Base-by-base conservation (phyloP, 1,140 invertebrate genomes). In the Myzus persicae region DNA sequence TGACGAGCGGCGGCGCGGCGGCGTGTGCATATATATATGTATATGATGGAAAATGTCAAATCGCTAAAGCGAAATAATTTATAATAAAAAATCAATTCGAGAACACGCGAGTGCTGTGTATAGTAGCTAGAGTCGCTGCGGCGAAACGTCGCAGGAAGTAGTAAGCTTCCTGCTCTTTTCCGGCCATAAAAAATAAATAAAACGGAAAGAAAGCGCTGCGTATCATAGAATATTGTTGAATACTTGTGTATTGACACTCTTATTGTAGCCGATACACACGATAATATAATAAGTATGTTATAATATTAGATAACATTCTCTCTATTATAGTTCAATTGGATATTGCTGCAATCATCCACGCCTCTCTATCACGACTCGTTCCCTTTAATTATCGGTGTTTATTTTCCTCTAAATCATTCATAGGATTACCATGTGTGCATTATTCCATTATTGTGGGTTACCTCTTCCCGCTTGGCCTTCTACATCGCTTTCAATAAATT, bases 41-140 rank as follows among this genome's bases (percentile, higher is more conserved):
- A n/a, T 14, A 48, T 9, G 7, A 14, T 5, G 24, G 31, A 93
- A 84, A 92, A 93, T 40, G 91, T 93, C 91, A 51, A 84, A 76
- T 81, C 59, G 36, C 42, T 44, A 92, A 48, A 51, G 26, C 81
- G 91, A 48, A 38, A 82, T 93, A 84, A 93, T 93, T 93, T 51
- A 93, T 93, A 51, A 54, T 84, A 59, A 82, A 59, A 82, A 93
- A 93, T 84, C 91, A 51, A 93, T 84, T 85, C 40, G 18, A 38
- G 3, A 76, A 46, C 54, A 22, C 85, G 22, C 81, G 11, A 87
- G 42, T 8, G 84, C 24, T 3, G 76, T 18, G 26, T 54, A 24
- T 54, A 26, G 22, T 59, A 26, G 54, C 26, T 59, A 59, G 24
- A 11, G 38, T 9, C 8, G 26, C 26, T 24, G 22, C 38, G 40